phyloP scores from a whole-genome alignment of 2,888 invertebrate genomes.

The Agrotis clavis region DNA sequence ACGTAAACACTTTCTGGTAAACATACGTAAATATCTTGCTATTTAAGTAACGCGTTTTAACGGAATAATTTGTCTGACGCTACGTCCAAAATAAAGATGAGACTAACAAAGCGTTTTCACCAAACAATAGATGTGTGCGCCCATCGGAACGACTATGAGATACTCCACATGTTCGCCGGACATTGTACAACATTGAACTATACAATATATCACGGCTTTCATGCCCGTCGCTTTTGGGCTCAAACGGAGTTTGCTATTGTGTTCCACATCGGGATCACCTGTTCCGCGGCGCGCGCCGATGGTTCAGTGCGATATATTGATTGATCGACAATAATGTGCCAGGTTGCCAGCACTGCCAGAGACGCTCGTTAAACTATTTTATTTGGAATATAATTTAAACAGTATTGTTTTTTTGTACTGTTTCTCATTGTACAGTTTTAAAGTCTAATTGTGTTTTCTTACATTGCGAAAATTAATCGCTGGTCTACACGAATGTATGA shows the following conservation, averaged over 20 bases:
- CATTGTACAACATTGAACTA: conserved; percentile 61
- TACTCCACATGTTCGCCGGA: conserved; percentile 78
- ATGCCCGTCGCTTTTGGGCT: conserved; percentile 50
- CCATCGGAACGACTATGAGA: conserved; percentile 83
- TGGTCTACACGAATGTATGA: conserved; percentile 6
- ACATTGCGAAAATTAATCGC: conserved; percentile 17
- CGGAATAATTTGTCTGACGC: conserved; percentile 42
- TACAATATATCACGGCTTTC: conserved; percentile 58
- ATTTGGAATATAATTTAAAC: conserved; percentile 58
- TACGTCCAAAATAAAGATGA: conserved; percentile 73
- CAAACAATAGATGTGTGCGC: conserved; percentile 79
- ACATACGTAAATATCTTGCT: conserved; percentile 17
- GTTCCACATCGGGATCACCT: conserved; percentile 73
- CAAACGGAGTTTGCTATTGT: conserved; percentile 67
- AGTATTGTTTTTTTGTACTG: conserved; percentile 41
- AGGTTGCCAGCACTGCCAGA: conserved; percentile 35
- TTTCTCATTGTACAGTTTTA: conserved; percentile 37
- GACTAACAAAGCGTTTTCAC: conserved; percentile 75
- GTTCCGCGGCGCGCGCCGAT: conserved; percentile 70
- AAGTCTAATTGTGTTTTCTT: conserved; percentile 1
- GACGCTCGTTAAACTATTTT: conserved; percentile 57
- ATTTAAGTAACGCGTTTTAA: conserved; percentile 24
- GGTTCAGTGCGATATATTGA: conserved; percentile 69
- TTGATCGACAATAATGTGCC: conserved; percentile 68
- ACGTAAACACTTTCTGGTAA: conserved; percentile 24